Evolutionary conservation across 2,797 vertebrate species (phyloP), one percentile per base, ranked within the genome.

Genomic region (Arrhamphus sclerolepis): DNA sequence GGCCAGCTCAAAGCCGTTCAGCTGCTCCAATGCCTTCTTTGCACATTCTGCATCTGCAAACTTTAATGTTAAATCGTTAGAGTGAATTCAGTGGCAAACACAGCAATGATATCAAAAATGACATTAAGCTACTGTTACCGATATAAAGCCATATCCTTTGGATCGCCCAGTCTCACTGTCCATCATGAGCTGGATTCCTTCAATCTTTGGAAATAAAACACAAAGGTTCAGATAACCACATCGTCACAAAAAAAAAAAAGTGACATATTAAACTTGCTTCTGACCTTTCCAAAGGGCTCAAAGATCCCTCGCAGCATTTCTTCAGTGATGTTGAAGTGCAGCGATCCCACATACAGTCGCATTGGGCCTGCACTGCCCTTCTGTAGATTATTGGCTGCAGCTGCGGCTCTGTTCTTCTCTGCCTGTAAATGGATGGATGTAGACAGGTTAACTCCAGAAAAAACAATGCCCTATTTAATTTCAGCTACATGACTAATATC

Each of bases 121-220:
- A 2, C n/a, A n/a, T n/a, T n/a, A 5, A 10, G 22, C 21, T 26
- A 43, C 40, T 72, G 84, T 90, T 94, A 99, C 98, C 63, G 97
- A 98, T 87, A 99, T 99, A 72, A 99, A 99, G 72, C 98, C 97
- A 4, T 99, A 99, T 85, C 98, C 98, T 92, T 99, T 99, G 18
- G 98, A 99, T 52, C 97, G 93, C 31, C 96, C 97, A 0, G 98
- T 99, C 89, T 99, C 98, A 61, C 95, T 98, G 83, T 99, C 98
- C 98, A 99, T 99, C 96, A 99, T 99, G 14, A 99, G 94, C 67
- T 99, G 98, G 79, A 99, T 99, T 69, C 96, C 97, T 88, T 99
- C 98, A 73, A 99, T 99, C 98, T 99, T 39, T 44, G 24, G 24
- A 31, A 51, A 47, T 14, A 43, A 66, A 46, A 52, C 26, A 57